Conservation (phyloP, 2,888 invertebrate genomes). For the Venusia cambrica region DNA sequence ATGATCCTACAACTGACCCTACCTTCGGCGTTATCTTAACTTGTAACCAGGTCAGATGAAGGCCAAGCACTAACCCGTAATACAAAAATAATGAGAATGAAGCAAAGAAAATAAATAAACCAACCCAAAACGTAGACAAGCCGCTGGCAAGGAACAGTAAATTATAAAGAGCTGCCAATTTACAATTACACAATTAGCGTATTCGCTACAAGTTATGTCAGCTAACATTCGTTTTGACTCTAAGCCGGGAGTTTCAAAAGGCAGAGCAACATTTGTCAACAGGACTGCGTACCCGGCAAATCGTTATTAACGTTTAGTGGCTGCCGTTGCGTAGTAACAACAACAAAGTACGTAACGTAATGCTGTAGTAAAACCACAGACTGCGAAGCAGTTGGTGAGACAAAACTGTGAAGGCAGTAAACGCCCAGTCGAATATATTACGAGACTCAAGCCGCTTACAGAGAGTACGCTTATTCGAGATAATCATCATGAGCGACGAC, state of each 20-base stretch:
- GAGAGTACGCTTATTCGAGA: too few species aligned
- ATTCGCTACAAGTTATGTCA: conserved; percentile 18
- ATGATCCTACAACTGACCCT: too few species aligned
- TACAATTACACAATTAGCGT: conserved; percentile 24
- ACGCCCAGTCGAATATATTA: conserved; percentile 19
- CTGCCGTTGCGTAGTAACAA: conserved; percentile 30
- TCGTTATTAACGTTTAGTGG: conserved; percentile 34
- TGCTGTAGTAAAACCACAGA: conserved; percentile 24
- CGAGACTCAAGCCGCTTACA: conserved; percentile 15
- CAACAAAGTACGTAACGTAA: conserved; percentile 24
- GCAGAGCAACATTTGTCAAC: conserved; percentile 44
- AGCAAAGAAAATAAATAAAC: too few species aligned
- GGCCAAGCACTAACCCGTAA: too few species aligned
- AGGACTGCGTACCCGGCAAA: conserved; percentile 35
- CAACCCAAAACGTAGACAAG: too few species aligned
- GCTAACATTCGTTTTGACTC: conserved; percentile 31
- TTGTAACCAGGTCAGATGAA: too few species aligned
- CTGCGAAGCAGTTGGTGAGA: conserved; percentile 3
- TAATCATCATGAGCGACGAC: too few species aligned
- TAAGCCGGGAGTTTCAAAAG: conserved; percentile 33
- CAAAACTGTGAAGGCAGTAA: conserved; percentile 19
- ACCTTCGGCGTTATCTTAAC: too few species aligned
- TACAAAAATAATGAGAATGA: too few species aligned
- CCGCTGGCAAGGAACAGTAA: too few species aligned
- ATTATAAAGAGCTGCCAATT: too few species aligned